Conservation (phyloP, 2,113 vertebrate species). For the Lipophrys pholis region DNA sequence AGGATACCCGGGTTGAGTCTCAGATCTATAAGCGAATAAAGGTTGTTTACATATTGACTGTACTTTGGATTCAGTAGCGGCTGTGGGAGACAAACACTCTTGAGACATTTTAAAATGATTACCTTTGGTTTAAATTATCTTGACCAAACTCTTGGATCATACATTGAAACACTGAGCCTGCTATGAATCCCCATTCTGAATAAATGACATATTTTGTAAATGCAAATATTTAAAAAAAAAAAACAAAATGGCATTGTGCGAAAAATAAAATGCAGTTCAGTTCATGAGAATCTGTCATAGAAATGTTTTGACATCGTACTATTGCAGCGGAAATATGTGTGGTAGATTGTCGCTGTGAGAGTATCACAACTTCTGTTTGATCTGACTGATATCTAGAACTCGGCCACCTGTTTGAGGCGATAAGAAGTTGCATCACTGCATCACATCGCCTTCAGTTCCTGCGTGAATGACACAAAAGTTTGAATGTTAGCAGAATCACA, state of each 20-base stretch:
- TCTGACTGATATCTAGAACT: conserved; percentile 37
- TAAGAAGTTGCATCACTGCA: conserved; percentile 40
- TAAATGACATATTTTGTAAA: conserved; percentile 12
- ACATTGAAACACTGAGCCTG: background rate
- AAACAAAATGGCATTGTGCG: background rate
- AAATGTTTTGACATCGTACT: conserved; percentile 6
- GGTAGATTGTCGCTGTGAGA: conserved; percentile 42
- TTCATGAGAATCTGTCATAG: conserved; percentile 4
- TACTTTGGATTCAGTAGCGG: background rate
- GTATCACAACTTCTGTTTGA: conserved; percentile 60
- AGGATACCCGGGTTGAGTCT: background rate
- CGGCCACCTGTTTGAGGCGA: conserved; percentile 12
- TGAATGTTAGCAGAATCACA: background rate
- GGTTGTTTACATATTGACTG: background rate
- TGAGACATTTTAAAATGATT: background rate
- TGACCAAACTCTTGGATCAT: background rate
- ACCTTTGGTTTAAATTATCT: background rate
- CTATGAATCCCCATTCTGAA: conserved; percentile 13
- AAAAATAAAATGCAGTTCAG: background rate
- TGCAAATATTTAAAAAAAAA: background rate
- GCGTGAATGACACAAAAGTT: conserved; percentile 4
- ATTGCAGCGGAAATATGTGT: conserved; percentile 48
- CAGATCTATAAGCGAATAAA: background rate
- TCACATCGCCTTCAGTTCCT: conserved; percentile 20
- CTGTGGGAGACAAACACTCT: background rate